Base-by-base conservation (phyloP, 2,888 invertebrate species). In the Hyposoter dolosus region DNA sequence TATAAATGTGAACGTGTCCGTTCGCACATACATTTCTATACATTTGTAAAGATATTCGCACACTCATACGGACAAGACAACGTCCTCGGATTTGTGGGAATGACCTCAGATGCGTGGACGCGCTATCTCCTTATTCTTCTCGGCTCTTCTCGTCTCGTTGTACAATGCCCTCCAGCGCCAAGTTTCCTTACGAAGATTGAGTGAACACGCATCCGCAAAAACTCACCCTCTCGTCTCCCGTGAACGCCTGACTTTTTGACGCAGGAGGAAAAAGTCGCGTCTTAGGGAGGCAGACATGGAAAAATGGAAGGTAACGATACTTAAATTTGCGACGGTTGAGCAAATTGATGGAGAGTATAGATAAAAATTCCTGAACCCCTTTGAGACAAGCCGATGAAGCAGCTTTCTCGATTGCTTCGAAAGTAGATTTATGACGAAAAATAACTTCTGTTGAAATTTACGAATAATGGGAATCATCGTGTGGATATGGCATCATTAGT, bases 121-220 rank as follows among this genome's bases (percentile, higher is more conserved):
- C 68, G 66, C 50, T 63, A 19, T 78, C 89, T 87, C 78, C 90
- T 88, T 77, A 86, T 85, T 28, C 60, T 71, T 71, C 78, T 74
- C 78, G 69, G 86, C 85, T 87, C 87, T 90, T 87, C 88, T 87
- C 88, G 89, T 83, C 82, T 82, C 81, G 85, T 68, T 47, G 28
- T 66, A 63, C 45, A 53, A n/a, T 23, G 40, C 66, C 78, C 56
- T 56, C 66, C 56, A 15, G 35, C 35, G 50, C 40, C 17, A 50
- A 53, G 19, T 7, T 10, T 40, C 32, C 63, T 19, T 47, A 53
- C 65, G 65, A 72, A 72, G 35, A 40, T 60, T 77, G n/a, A 66
- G 47, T 53, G 63, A 63, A 74, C 75, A 85, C 78, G 68, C 75
- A 80, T 80, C 80, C 53, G 23, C 68, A 75, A 56, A n/a, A 43